phyloP scores from a whole-genome alignment of 92 coral and sea anemone species.

The Porites evermanni region DNA sequence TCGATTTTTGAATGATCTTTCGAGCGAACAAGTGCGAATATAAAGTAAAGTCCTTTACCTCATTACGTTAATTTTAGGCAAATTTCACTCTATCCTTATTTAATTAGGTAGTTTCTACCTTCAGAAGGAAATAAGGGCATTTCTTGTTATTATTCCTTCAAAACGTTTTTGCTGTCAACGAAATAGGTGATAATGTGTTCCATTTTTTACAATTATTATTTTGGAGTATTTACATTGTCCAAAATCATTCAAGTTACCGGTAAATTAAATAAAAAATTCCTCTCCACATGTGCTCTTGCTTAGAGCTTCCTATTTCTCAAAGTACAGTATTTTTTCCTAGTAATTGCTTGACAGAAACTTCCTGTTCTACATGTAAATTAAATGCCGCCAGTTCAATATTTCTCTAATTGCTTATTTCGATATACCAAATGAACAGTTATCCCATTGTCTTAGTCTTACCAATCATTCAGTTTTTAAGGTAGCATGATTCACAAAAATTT shows the following conservation, averaged over 20 bases:
- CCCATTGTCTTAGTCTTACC: not conserved
- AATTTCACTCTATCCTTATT: constrained; percentile 14
- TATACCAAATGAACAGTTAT: not conserved
- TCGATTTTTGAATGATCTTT: not conserved
- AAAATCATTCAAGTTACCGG: no score
- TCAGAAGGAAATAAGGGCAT: not conserved
- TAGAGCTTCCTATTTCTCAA: not conserved
- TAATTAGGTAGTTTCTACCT: not conserved
- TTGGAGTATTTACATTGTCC: not conserved
- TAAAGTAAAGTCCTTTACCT: not conserved
- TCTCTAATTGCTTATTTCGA: not conserved
- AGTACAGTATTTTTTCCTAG: not conserved
- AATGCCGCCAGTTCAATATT: not conserved
- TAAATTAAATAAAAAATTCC: no score
- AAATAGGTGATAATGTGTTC: constrained; percentile 18
- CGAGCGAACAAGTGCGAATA: not conserved
- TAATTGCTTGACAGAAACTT: not conserved
- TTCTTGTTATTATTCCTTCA: no score
- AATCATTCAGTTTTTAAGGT: no score
- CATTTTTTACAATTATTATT: not conserved
- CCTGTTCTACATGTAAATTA: constrained; percentile 11
- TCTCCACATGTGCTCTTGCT: constrained; percentile 9
- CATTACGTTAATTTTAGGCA: constrained; percentile 2
- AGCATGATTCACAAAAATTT: no score
- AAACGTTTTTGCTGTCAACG: not conserved